These are phyloP conservation scores for Strix occidentalis DNA, from an alignment of 2,797 vertebrate genomes.

Conservation along the genomic window DNA sequence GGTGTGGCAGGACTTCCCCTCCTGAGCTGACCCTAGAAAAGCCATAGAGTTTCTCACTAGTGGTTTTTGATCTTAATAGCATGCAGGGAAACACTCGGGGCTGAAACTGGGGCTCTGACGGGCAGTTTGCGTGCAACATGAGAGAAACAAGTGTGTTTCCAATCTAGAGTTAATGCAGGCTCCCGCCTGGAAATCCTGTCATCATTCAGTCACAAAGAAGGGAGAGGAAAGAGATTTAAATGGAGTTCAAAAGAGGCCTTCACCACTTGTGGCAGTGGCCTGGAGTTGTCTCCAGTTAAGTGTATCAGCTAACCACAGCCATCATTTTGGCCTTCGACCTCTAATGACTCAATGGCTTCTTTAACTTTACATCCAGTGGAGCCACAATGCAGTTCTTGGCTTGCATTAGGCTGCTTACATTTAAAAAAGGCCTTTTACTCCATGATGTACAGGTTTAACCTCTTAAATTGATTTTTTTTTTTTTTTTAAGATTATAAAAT, in stretches of 20 bases:
- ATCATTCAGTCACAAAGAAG: not conserved
- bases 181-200: not conserved
- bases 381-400: not conserved
- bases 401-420: not conserved
- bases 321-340: not conserved
- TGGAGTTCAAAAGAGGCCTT: not conserved
- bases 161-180: not conserved
- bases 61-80: not conserved
- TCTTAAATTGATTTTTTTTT: not conserved
- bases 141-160: not conserved
- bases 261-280: not conserved
- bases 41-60: not conserved
- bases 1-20: accelerated
- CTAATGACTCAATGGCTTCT: not conserved
- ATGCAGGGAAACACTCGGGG: not conserved
- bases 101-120: not conserved
- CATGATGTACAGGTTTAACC: not conserved
- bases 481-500: not conserved
- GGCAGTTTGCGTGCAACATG: too few relatives aligned
- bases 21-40: not conserved
- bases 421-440: not conserved
- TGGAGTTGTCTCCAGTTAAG: not conserved
- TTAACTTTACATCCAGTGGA: not conserved
- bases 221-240: not conserved
- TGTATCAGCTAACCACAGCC: not conserved